A percentile compares a stretch with the other conserved stretches of the same genome.
phyloP scores from a whole-genome alignment of 2,797 vertebrate genomes.

The Chloroceryle amazona region DNA sequence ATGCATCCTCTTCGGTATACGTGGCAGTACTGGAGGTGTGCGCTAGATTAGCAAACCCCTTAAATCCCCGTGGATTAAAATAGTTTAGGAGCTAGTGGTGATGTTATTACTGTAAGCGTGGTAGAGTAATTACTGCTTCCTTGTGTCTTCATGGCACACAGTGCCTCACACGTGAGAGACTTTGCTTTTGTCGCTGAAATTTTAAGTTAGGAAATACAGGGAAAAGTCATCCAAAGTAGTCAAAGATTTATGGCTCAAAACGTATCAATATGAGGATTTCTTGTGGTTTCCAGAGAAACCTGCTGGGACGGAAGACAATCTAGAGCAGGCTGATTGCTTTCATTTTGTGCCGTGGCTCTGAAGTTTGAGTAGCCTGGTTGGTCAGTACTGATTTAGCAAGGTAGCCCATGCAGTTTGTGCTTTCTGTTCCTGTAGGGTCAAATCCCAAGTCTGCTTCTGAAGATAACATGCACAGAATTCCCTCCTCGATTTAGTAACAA shows the following conservation, averaged over 20 bases:
- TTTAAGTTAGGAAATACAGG: neutral
- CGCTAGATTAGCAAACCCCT: neutral
- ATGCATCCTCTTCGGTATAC: neutral
- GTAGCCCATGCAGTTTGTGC: neutral
- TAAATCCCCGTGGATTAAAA: slow-evolving; percentile 34
- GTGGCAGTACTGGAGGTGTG: neutral
- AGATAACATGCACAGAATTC: neutral
- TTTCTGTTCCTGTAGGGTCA: neutral
- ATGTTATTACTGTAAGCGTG: neutral
- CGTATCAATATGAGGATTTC: neutral
- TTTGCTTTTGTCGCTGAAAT: neutral
- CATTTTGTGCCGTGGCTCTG: neutral
- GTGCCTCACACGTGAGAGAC: neutral
- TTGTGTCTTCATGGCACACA: neutral
- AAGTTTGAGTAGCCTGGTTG: neutral
- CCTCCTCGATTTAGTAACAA: neutral
- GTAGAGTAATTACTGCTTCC: slow-evolving; percentile 21
- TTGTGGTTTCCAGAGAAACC: neutral
- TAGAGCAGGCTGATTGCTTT: neutral
- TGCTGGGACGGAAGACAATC: neutral
- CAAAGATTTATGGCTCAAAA: neutral
- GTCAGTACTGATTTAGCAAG: neutral
- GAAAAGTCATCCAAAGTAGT: neutral
- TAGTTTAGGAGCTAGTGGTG: slow-evolving; percentile 19
- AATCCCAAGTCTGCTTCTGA: neutral